Conservation (phyloP, 2,113 vertebrate species). For the Egretta garzetta region DNA sequence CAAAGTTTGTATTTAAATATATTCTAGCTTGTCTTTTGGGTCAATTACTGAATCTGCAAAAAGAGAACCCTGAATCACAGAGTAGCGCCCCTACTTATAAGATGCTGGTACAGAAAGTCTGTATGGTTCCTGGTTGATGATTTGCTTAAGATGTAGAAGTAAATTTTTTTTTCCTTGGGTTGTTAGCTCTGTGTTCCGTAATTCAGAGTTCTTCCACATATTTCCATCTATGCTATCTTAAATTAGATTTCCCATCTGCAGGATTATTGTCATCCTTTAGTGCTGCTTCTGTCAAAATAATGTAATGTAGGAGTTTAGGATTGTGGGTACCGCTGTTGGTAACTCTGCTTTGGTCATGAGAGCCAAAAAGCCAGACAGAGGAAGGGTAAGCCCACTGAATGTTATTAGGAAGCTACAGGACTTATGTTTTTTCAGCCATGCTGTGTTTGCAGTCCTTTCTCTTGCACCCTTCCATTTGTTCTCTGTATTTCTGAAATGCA, state of each 20-base stretch:
- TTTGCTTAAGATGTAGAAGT: not conserved
- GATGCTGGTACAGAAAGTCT: not conserved
- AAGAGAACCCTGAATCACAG: not conserved
- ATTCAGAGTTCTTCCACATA: not conserved
- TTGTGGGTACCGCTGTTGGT: not conserved
- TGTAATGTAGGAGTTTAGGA: not conserved
- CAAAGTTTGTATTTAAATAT: not conserved
- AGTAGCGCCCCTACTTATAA: not conserved
- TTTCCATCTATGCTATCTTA: not conserved
- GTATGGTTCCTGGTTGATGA: not conserved
- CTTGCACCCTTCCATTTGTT: not conserved
- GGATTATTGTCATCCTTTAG: not conserved
- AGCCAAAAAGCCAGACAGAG: not conserved
- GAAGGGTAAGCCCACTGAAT: not conserved
- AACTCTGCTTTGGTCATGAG: not conserved
- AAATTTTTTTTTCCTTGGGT: not conserved
- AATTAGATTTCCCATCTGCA: not conserved
- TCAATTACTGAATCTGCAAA: not conserved
- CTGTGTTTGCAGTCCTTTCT: not conserved
- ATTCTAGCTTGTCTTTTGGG: not conserved
- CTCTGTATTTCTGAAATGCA: not conserved
- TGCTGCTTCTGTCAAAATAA: not conserved
- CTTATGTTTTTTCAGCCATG: not conserved
- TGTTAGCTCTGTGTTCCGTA: not conserved
- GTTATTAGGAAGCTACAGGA: not conserved